A percentile compares a stretch with the other conserved stretches of the same genome.
These are phyloP conservation scores for Gadus macrocephalus DNA, from an alignment of 2,113 vertebrate species.

Conservation along the genomic window DNA sequence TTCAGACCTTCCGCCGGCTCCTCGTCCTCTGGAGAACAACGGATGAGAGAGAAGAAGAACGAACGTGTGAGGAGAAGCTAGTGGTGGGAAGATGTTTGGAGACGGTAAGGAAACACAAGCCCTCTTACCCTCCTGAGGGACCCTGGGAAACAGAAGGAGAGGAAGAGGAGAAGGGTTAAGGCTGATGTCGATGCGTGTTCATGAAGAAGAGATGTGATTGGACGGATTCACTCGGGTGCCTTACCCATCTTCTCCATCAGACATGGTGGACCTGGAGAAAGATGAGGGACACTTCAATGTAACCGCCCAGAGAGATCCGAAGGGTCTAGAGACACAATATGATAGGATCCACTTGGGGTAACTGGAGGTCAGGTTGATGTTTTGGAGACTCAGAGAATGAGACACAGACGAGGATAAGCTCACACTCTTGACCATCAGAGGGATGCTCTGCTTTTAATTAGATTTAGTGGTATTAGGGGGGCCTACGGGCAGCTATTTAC, in stretches of 20 bases:
- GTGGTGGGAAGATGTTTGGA: not conserved
- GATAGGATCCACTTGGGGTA: too few relatives aligned
- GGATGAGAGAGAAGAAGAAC: conserved; percentile 26
- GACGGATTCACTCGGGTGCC: conserved; percentile 41
- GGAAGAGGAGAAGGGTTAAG: not conserved
- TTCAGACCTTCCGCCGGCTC: conserved; percentile 60
- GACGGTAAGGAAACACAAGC: too few relatives aligned
- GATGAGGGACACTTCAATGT: conserved; percentile 1
- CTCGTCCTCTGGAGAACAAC: conserved; percentile 49
- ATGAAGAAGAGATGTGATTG: not conserved
- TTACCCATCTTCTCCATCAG: conserved; percentile 44
- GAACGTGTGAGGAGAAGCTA: not conserved
- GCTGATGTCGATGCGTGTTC: not conserved
- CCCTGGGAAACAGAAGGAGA: conserved; percentile 22
- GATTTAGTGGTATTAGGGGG: too few relatives aligned
- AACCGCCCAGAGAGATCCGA: too few relatives aligned
- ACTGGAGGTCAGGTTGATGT: too few relatives aligned
- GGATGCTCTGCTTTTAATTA: too few relatives aligned
- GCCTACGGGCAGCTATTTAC: too few relatives aligned
- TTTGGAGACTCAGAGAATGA: too few relatives aligned
- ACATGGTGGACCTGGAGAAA: conserved; percentile 50
- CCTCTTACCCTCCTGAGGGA: conserved; percentile 52
- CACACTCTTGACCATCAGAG: too few relatives aligned
- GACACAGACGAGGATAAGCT: too few relatives aligned
- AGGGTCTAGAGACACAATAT: too few relatives aligned